Base-by-base conservation (phyloP, 2,888 invertebrate species). In the Sinotaia quadrata region DNA sequence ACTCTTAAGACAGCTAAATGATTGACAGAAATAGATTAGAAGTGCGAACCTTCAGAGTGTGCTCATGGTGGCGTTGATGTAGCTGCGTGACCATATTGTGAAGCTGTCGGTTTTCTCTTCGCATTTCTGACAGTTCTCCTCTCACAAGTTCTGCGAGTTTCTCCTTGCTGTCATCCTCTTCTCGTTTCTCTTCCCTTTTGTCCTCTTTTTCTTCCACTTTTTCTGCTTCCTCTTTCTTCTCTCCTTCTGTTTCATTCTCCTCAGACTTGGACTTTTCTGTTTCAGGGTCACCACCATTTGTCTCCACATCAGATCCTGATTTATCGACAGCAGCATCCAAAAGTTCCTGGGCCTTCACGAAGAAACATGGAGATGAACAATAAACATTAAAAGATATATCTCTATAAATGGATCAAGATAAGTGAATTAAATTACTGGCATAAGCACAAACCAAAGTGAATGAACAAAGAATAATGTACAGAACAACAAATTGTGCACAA, bases 51-150 rank as follows among this genome's bases (percentile, higher is more conserved):
- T 96, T 94, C 29, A 97, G 89, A 57, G 95, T 95, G 91, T 95
- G 95, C 18, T 94, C 93, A 84, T 97, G 97, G 85, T 97, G 95
- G 78, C 94, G 93, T 89, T 97, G 96, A 85, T 98, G 98, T 49
- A 98, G 90, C 5, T 94, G 92, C 2, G 97, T 96, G 82, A 95
- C 95, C 65, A 96, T 90, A 34, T 94, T 94, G 89, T 97, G 96
- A n/a, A 98, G 91, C 76, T 94, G 93, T 54, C 94, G 91, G 89
- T 97, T 98, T 90, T 98, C 98, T 1, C 92, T 92, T 85, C 96
- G 95, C 71, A 97, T 91, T 85, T 96, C 94, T 65, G 93, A 92
- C 85, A 97, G 94, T 29, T 96, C 93, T 75, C 95, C 93, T 51
- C 94, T 92, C 27, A 97, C 92, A 7, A 84, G 70, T 4, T 71